phyloP scores from a whole-genome alignment of 2,113 vertebrate species.

The Pygoscelis antarcticus region DNA sequence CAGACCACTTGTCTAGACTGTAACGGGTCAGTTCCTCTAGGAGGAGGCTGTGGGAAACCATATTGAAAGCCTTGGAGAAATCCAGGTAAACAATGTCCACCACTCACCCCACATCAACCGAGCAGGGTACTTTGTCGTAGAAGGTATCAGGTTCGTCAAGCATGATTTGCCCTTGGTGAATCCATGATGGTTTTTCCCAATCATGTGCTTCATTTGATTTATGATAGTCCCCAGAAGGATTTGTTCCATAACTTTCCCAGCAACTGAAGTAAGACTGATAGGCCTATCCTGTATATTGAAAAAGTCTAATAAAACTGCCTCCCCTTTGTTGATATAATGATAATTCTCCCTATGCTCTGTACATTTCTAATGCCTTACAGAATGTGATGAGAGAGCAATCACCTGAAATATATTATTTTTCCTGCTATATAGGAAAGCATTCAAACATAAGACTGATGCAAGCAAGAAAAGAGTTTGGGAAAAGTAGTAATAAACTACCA shows the following conservation, averaged over 20 bases:
- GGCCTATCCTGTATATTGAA: background rate
- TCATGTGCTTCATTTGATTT: background rate
- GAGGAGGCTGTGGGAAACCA: background rate
- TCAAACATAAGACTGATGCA: background rate
- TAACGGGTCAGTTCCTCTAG: background rate
- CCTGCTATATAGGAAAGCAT: background rate
- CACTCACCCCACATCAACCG: background rate
- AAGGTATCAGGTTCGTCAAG: background rate
- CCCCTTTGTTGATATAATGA: background rate
- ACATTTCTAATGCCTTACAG: background rate
- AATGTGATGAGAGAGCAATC: background rate
- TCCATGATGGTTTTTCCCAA: background rate
- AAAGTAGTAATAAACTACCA: background rate
- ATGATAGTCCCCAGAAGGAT: background rate
- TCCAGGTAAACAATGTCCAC: background rate
- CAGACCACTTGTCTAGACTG: background rate
- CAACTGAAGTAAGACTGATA: background rate
- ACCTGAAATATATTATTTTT: background rate
- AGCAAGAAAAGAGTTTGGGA: background rate
- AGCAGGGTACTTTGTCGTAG: background rate
- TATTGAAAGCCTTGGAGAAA: background rate
- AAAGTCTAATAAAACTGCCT: background rate
- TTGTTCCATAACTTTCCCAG: background rate
- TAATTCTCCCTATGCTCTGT: background rate
- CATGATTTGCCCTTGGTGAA: background rate